Conservation (phyloP, 2,113 vertebrate species). For the Leucopsar rothschildi region DNA sequence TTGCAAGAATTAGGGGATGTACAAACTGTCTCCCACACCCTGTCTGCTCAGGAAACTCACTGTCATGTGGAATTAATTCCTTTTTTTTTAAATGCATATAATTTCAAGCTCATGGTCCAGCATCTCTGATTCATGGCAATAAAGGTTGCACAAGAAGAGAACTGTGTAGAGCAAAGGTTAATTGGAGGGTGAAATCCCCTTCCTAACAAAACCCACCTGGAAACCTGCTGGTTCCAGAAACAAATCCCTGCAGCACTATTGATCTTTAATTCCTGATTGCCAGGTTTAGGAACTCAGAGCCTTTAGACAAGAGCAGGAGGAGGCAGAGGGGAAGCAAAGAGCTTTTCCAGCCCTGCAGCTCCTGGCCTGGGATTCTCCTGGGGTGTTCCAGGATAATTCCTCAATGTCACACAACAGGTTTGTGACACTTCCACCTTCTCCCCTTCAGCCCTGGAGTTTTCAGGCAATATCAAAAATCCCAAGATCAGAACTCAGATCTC, state of each 20-base stretch:
- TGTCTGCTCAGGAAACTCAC: slow-evolving; percentile 8
- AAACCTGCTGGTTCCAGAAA: neutral
- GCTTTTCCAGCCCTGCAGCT: neutral
- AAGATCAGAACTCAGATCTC: neutral
- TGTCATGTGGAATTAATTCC: slow-evolving; percentile 7
- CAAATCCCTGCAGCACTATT: neutral
- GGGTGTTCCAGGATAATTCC: neutral
- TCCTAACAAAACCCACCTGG: neutral
- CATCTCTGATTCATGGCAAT: slow-evolving; percentile 2
- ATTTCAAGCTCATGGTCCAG: slow-evolving; percentile 1
- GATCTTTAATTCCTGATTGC: neutral
- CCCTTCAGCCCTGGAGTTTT: neutral
- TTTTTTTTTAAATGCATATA: neutral
- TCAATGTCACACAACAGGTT: neutral
- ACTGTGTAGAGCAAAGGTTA: neutral
- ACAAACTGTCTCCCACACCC: neutral
- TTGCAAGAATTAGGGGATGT: neutral
- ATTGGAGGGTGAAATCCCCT: neutral
- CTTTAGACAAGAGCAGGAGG: neutral
- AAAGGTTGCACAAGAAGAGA: slow-evolving; percentile 9
- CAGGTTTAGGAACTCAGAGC: neutral
- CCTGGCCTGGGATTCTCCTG: neutral
- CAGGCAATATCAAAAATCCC: neutral
- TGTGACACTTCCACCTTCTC: neutral
- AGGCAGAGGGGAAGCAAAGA: neutral